Percentiles rank a stretch among this genome's conserved stretches.
Conservation (phyloP, 2,888 invertebrate genomes). For the Megamerina dolium region DNA sequence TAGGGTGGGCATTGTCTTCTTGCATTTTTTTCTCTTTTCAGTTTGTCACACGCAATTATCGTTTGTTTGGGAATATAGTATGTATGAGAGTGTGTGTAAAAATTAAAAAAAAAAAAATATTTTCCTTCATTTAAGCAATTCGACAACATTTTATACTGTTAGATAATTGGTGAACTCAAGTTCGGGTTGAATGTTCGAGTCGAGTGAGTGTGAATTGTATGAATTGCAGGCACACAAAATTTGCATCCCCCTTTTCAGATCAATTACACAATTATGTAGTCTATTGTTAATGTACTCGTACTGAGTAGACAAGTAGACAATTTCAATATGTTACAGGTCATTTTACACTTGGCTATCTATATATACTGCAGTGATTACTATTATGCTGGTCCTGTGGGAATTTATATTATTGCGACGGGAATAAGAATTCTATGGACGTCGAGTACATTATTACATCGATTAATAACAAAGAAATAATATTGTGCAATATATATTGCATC, state of each 20-base stretch:
- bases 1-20: conserved; percentile 33
- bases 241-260: conserved; percentile 10
- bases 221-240: too few species aligned
- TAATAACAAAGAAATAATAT: too few species aligned
- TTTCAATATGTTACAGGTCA: conserved; percentile 33
- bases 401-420: too few species aligned
- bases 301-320: conserved; percentile 23
- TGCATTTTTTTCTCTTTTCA: conserved; percentile 19
- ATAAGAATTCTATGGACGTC: too few species aligned
- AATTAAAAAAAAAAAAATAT: too few species aligned
- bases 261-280: conserved; percentile 41
- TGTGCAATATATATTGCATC: too few species aligned
- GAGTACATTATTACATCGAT: too few species aligned
- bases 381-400: conserved; percentile 15
- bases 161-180: conserved; percentile 20
- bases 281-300: conserved; percentile 40
- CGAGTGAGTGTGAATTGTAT: not conserved
- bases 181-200: not conserved
- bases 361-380: conserved; percentile 17
- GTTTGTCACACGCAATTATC: not conserved
- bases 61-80: not conserved
- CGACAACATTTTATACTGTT: conserved; percentile 19
- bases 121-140: too few species aligned
- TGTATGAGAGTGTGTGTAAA: conserved; percentile 8
- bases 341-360: conserved; percentile 28